Conservation (phyloP, 2,888 invertebrate species). For the Glaucopsyche alexis region DNA sequence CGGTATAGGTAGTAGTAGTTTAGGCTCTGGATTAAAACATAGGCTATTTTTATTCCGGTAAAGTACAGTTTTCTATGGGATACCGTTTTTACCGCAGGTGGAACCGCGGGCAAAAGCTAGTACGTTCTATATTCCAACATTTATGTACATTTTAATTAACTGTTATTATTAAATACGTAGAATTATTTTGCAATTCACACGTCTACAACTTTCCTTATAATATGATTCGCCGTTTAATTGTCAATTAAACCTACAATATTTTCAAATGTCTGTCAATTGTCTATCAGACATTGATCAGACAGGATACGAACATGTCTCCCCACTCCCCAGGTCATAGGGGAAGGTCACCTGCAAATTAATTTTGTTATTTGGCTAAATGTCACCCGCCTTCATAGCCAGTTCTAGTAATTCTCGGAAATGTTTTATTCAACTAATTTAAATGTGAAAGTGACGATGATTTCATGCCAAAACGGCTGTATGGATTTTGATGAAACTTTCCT, state of each 20-base stretch:
- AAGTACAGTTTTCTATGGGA: no score
- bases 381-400: slow-evolving; percentile 36
- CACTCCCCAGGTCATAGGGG: slow-evolving; percentile 34
- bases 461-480: neutral
- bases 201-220: neutral
- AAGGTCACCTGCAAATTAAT: slow-evolving; percentile 41
- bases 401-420: neutral
- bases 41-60: no score
- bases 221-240: neutral
- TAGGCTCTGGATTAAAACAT: no score
- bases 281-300: neutral
- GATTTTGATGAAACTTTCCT: neutral
- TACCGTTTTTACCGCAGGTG: no score
- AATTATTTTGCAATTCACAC: no score
- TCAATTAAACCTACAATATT: neutral
- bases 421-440: neutral
- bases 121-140: no score
- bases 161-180: no score
- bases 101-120: no score
- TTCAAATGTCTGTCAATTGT: neutral
- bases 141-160: no score
- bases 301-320: slow-evolving; percentile 29
- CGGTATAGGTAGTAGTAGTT: no score
- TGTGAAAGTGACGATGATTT: neutral
- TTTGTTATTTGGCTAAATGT: slow-evolving; percentile 40